Evolutionary conservation across 2,888 invertebrate genomes (phyloP).

Genomic region (Helleia helle): DNA sequence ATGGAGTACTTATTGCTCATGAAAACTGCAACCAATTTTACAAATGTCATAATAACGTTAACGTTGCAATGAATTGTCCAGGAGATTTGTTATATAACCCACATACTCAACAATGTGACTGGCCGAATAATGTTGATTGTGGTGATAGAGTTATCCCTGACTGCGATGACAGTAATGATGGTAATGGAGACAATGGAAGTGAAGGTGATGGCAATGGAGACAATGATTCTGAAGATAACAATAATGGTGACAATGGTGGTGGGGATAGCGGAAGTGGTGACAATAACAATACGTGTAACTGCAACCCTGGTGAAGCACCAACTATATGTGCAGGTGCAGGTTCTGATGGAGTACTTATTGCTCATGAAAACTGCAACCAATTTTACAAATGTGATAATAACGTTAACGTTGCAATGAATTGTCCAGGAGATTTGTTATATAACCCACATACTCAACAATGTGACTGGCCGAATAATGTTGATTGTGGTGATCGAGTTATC

Average conservation of each 20-base stretch:
- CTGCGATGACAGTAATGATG: not conserved
- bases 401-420: slow-evolving; percentile 19
- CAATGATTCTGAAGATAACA: not conserved
- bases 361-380: slow-evolving; percentile 29
- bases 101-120: slow-evolving; percentile 24
- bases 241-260: slow-evolving; percentile 10
- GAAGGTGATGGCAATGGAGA: slow-evolving; percentile 5
- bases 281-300: slow-evolving; percentile 15
- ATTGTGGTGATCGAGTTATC: slow-evolving; percentile 27
- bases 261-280: slow-evolving; percentile 10
- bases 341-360: slow-evolving; percentile 28
- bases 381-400: slow-evolving; percentile 26
- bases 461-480: slow-evolving; percentile 32
- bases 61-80: slow-evolving; percentile 22
- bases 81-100: slow-evolving; percentile 27
- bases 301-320: slow-evolving; percentile 24
- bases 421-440: slow-evolving; percentile 26
- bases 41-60: slow-evolving; percentile 25
- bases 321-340: slow-evolving; percentile 23
- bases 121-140: slow-evolving; percentile 27
- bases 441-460: slow-evolving; percentile 29
- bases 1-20: slow-evolving; percentile 27
- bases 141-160: slow-evolving; percentile 22
- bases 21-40: slow-evolving; percentile 30
- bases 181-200: not conserved